Conservation (phyloP, 2,888 invertebrate genomes). For the Tetranychus piercei region DNA sequence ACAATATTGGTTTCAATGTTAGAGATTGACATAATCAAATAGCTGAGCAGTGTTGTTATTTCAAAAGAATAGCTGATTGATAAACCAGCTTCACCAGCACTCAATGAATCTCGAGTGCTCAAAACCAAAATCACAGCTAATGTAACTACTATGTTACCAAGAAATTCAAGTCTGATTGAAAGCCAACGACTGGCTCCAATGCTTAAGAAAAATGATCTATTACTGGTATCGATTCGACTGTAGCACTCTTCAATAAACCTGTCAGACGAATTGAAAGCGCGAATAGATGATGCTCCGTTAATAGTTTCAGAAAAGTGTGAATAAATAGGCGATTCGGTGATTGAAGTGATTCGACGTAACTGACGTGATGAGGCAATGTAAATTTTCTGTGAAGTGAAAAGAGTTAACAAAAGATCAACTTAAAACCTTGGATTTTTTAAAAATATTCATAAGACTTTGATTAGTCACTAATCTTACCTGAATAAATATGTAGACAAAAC, state of each 20-base stretch:
- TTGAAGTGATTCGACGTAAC: constrained; percentile 35
- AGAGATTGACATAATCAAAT: constrained; percentile 17
- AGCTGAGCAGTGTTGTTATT: constrained; percentile 19
- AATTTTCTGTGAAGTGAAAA: constrained; percentile 31
- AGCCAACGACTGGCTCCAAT: constrained; percentile 32
- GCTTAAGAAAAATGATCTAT: constrained; percentile 46
- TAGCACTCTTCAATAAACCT: constrained; percentile 77
- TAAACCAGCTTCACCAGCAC: constrained; percentile 45
- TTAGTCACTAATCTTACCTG: constrained; percentile 34
- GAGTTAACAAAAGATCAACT: constrained; percentile 25
- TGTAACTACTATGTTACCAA: constrained; percentile 41
- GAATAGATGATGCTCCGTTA: constrained; percentile 49
- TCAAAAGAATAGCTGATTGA: constrained; percentile 37
- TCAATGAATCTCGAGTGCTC: constrained; percentile 32
- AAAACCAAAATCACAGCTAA: constrained; percentile 42
- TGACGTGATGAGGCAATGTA: constrained; percentile 37
- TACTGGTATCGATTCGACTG: constrained; percentile 71
- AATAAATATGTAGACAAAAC: constrained; percentile 26
- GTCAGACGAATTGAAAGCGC: constrained; percentile 60
- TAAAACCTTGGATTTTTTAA: constrained; percentile 31
- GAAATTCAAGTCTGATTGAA: constrained; percentile 36
- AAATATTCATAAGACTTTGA: constrained; percentile 58
- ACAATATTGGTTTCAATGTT: constrained; percentile 23
- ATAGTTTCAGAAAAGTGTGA: constrained; percentile 37
- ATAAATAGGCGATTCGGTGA: constrained; percentile 37